phyloP scores from a whole-genome alignment of 2,113 vertebrate genomes.

The Struthidea cinerea region DNA sequence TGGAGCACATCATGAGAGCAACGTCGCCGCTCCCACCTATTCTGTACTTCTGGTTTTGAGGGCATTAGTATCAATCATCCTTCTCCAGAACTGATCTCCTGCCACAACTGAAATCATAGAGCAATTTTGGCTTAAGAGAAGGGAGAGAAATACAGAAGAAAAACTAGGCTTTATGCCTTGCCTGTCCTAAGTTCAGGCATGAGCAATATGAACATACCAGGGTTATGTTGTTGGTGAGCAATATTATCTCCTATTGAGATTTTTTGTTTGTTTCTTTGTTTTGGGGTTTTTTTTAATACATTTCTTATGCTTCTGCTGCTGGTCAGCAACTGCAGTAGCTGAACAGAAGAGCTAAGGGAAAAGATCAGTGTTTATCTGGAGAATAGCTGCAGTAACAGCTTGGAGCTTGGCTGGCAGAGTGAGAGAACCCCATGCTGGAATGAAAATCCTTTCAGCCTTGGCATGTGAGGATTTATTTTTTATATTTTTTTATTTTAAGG shows the following conservation, averaged over 20 bases:
- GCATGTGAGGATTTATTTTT: not conserved
- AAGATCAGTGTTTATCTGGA: not conserved
- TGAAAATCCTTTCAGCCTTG: conserved; percentile 55
- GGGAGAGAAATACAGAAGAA: not conserved
- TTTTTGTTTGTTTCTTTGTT: not conserved
- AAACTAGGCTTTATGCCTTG: not conserved
- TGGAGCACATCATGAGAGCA: accelerated
- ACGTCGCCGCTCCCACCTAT: not conserved
- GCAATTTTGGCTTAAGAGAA: not conserved
- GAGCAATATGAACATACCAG: not conserved
- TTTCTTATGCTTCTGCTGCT: not conserved
- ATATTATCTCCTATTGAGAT: not conserved
- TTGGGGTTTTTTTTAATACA: accelerated
- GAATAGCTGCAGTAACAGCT: not conserved
- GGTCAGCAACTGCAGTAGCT: not conserved
- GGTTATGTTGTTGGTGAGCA: not conserved
- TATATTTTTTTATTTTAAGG: not conserved
- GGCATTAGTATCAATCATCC: not conserved
- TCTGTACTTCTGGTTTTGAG: not conserved
- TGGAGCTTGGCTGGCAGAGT: conserved; percentile 3
- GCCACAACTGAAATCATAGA: not conserved
- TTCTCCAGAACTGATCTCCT: not conserved
- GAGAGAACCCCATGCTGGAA: conserved; percentile 11
- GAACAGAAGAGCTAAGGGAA: not conserved
- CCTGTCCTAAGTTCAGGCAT: not conserved